Percentiles rank a stretch among this genome's conserved stretches.
phyloP scores from a whole-genome alignment of 2,113 vertebrate genomes.

The Enhydra lutris region DNA sequence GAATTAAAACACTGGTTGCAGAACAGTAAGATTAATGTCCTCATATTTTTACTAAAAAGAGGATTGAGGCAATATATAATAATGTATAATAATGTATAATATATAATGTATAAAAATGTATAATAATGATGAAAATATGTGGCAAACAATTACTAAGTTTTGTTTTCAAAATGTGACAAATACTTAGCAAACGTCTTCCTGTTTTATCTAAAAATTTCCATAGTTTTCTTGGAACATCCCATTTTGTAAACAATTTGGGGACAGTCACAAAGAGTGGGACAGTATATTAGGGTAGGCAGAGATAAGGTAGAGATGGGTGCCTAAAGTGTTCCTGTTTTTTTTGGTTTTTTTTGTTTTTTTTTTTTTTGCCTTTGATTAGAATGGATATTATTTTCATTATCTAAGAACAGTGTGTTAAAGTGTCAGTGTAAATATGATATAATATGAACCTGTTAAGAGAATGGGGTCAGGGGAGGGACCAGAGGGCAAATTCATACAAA shows the following conservation, averaged over 20 bases:
- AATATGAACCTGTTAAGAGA: background rate
- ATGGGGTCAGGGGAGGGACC: background rate
- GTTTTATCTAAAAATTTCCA: background rate
- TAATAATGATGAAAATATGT: background rate
- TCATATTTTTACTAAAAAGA: background rate
- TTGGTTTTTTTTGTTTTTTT: background rate
- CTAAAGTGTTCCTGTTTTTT: background rate
- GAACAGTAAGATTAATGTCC: background rate
- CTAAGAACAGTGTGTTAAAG: background rate
- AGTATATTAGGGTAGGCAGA: too few species aligned
- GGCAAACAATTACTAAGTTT: background rate
- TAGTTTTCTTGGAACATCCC: background rate
- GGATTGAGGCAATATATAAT: background rate
- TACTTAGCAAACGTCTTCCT: background rate
- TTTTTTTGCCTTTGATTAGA: background rate
- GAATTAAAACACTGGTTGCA: background rate
- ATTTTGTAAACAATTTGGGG: background rate
- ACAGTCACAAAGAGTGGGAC: background rate
- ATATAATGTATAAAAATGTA: background rate
- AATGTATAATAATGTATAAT: background rate
- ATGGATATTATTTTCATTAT: background rate
- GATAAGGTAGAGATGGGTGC: background rate
- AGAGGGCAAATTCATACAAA: fast-evolving
- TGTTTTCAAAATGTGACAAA: background rate
- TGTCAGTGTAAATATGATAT: background rate